Conservation (phyloP, 2,797 vertebrate species). For the Pseudocheirus occidentalis region DNA sequence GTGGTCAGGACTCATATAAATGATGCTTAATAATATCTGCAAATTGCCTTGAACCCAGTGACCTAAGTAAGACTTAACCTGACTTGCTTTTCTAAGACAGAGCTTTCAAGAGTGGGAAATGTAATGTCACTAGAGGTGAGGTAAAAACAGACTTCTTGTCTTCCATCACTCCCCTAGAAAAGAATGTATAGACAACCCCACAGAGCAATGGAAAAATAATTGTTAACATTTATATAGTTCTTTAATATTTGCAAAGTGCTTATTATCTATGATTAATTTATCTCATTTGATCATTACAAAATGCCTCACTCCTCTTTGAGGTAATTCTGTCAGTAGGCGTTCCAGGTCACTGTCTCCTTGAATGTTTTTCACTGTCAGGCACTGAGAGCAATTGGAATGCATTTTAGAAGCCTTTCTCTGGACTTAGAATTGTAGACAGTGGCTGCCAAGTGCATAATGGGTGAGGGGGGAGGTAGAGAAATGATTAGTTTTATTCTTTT, state of each 20-base stretch:
- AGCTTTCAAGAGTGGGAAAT: not conserved
- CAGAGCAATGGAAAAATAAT: not conserved
- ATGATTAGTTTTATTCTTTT: not conserved
- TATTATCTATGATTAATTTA: not conserved
- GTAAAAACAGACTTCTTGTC: not conserved
- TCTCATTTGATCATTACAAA: not conserved
- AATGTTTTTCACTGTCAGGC: not conserved
- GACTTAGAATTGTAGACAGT: not conserved
- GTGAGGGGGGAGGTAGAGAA: not conserved
- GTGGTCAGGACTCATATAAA: not conserved
- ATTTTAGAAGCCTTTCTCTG: conserved; percentile 55
- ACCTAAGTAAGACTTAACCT: not conserved
- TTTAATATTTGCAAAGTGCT: not conserved
- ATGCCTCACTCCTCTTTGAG: not conserved
- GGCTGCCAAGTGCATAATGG: conserved; percentile 27
- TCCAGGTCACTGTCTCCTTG: not conserved
- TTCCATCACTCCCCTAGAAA: not conserved
- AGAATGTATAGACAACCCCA: not conserved
- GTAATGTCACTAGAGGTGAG: not conserved
- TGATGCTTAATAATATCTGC: not conserved
- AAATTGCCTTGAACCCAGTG: not conserved
- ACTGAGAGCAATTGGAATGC: conserved; percentile 8
- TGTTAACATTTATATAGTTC: not conserved
- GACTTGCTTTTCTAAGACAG: not conserved
- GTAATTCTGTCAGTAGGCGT: not conserved